Evolutionary conservation across 2,113 vertebrate species (phyloP).

Genomic region (Ovis canadensis): DNA sequence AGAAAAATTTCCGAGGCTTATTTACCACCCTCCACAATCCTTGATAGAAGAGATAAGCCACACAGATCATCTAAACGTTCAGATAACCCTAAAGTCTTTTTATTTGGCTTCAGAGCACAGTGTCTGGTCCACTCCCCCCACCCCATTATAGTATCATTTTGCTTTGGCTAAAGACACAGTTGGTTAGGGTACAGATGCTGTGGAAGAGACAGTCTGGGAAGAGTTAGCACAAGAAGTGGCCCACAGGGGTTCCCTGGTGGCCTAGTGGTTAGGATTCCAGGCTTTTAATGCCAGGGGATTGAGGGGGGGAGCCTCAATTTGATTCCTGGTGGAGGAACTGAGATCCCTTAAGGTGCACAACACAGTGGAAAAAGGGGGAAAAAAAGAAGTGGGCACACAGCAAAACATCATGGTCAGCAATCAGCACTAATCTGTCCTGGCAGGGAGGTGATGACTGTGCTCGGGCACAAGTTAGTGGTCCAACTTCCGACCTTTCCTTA

Average conservation of each 20-base stretch:
- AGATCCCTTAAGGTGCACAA: neutral
- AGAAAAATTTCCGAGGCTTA: neutral
- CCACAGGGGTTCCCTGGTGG: neutral
- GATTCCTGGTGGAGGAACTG: neutral
- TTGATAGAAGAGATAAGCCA: neutral
- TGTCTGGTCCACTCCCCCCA: neutral
- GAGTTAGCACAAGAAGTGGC: neutral
- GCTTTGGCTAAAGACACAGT: neutral
- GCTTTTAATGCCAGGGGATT: neutral
- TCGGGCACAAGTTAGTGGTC: neutral
- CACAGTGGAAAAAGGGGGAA: neutral
- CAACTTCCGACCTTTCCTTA: neutral
- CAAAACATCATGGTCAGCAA: neutral
- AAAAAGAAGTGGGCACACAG: neutral
- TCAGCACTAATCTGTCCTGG: neutral
- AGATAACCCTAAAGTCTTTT: neutral
- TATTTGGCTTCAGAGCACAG: neutral
- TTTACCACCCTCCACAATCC: neutral
- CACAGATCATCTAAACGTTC: neutral
- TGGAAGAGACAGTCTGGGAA: neutral
- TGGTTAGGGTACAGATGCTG: neutral
- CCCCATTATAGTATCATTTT: neutral
- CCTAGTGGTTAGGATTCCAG: neutral
- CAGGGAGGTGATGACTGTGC: neutral
- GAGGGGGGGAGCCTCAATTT: rapidly evolving